Evolutionary conservation across 2,797 vertebrate species (phyloP), one percentile per base, ranked within the genome.

Genomic region (Poecilia gillii): DNA sequence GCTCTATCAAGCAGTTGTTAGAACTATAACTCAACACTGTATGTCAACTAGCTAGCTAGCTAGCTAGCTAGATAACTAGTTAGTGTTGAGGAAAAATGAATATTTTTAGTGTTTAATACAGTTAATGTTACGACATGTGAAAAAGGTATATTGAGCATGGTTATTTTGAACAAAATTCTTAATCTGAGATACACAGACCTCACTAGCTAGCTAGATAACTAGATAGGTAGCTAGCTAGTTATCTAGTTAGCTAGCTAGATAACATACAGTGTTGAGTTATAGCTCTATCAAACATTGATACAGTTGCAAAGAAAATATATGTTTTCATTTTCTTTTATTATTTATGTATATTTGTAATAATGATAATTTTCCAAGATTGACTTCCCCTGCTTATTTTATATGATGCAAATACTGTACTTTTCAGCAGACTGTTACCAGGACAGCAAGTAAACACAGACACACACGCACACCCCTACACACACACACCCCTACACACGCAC

Each of bases 401-500:
- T 41, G 49, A 49, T 36, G 66, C 62, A 83, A 73, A 79, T 28
- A 13, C 53, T 28, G 53, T 86, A 79, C 86, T 45, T 72, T 43
- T 78, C 77, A 79, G 72, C 66, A 28, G 39, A n/a, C 85, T 39
- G 89, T 92, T 91, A 81, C 89, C 89, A 89, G 88, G 89, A 87
- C 80, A 89, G 84, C 89, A 13, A 11, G 68, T 11, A 16, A 12
- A 80, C 39, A 87, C 43, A 51, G 55, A 74, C 31, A 73, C 3
- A 57, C 36, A 53, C 23, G 3, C 2, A 25, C 47, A 49, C 31
- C 31, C 31, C 31, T 33, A 33, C 31, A 33, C 31, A 33, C 31
- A 33, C 31, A 33, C 31, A 33, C 31, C 31, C 31, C 31, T 33
- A 16, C 12, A 3, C 8, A n/a, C 49, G 9, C 43, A 43, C 43